A percentile compares a stretch with the other conserved stretches of the same genome.
Evolutionary conservation across 2,113 vertebrate genomes (phyloP).

Genomic region (Andinoacara biseriatus): DNA sequence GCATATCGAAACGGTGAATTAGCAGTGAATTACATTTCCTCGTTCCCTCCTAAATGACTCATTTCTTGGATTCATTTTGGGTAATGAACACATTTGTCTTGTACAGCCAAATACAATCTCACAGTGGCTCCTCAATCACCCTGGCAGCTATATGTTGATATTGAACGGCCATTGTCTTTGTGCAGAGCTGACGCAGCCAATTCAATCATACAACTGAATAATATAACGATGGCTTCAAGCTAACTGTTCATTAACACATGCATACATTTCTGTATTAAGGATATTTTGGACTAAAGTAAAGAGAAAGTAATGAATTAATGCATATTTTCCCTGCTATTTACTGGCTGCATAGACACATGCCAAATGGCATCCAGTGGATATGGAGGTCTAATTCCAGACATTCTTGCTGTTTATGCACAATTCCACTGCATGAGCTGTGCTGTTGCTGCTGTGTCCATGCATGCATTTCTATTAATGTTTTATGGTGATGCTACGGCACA

Average conservation of each 20-base stretch:
- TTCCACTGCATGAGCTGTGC: slow-evolving; percentile 32
- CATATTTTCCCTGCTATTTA: slow-evolving; percentile 13
- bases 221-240: slow-evolving; percentile 58
- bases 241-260: slow-evolving; percentile 59
- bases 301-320: slow-evolving; percentile 9
- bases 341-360: slow-evolving; percentile 22
- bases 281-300: slow-evolving; percentile 17
- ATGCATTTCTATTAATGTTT: background rate
- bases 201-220: slow-evolving; percentile 58
- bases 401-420: slow-evolving; percentile 32
- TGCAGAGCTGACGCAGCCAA: slow-evolving; percentile 58
- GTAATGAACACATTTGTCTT: slow-evolving; percentile 78
- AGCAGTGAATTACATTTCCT: slow-evolving; percentile 55
- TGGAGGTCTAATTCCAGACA: background rate
- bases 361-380: slow-evolving; percentile 6
- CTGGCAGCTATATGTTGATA: slow-evolving; percentile 50
- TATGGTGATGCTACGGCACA: slow-evolving; percentile 64
- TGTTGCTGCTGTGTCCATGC: background rate
- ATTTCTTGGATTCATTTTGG: slow-evolving; percentile 69
- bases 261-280: slow-evolving; percentile 8
- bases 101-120: slow-evolving; percentile 64
- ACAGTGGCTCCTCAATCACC: slow-evolving; percentile 69
- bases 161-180: slow-evolving; percentile 68
- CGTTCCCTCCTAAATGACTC: slow-evolving; percentile 66
- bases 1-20: slow-evolving; percentile 56